Percentiles rank a stretch among this genome's conserved stretches.
phyloP scores from a whole-genome alignment of 1,140 invertebrate genomes.

The Drosophila erecta region DNA sequence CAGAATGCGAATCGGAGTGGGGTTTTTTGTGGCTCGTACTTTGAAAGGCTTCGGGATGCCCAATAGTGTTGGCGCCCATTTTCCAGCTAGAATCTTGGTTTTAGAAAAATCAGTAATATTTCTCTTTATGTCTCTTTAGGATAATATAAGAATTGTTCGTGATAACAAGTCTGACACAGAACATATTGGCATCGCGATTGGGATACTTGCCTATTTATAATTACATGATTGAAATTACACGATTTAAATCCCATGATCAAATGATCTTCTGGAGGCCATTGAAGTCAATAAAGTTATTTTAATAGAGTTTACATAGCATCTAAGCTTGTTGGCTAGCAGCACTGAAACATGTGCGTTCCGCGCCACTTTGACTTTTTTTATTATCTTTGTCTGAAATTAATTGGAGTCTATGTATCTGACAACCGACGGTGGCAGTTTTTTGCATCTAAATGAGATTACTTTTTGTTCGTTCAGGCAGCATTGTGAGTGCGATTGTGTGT shows the following conservation, averaged over 20 bases:
- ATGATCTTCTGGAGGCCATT: too few relatives aligned
- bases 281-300: too few relatives aligned
- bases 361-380: conserved; percentile 72
- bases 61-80: conserved; percentile 3
- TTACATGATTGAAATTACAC: too few relatives aligned
- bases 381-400: conserved; percentile 79
- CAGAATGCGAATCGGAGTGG: conserved; percentile 31
- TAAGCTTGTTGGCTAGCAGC: neutral
- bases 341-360: conserved; percentile 5
- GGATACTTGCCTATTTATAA: too few relatives aligned
- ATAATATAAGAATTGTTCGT: too few relatives aligned
- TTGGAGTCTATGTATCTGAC: conserved; percentile 75
- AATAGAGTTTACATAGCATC: too few relatives aligned
- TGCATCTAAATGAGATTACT: conserved; percentile 52
- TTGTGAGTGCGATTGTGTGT: conserved; percentile 40
- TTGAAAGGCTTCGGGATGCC: neutral
- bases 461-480: conserved; percentile 5
- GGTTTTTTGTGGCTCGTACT: neutral
- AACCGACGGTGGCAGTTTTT: conserved; percentile 65
- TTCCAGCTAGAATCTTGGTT: neutral
- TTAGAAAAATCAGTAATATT: neutral
- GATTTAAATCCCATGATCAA: too few relatives aligned
- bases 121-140: too few relatives aligned
- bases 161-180: too few relatives aligned
- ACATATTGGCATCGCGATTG: too few relatives aligned